Evolutionary conservation across 2,797 vertebrate species (phyloP), one percentile per base, ranked within the genome.

Genomic region (Serranus cabrilla): DNA sequence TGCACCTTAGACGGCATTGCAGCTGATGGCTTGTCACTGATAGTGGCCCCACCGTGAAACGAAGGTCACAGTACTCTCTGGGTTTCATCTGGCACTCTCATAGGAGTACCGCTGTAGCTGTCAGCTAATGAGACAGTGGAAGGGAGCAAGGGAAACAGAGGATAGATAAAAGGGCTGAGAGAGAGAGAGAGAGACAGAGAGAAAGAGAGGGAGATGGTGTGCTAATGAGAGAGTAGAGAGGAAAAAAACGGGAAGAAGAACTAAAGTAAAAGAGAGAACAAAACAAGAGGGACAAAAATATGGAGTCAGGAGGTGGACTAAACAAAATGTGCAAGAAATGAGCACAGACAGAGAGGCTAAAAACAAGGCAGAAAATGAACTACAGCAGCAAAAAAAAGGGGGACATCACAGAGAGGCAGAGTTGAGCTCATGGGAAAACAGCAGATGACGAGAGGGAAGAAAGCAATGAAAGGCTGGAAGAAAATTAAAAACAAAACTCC

Each of bases 1-100:
- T 42, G 80, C 70, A 77, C 87, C 73, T 89, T 54, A 54, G 68
- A 86, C 43, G 39, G 54, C 87, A 84, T 71, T 83, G 83, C 54
- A 72, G 84, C 88, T 94, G 94, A 94, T 92, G 88, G 90, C 88
- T 87, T 94, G 94, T 94, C 94, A 92, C 89, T 90, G 94, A 95
- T 94, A 94, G 89, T 81, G 80, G 89, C 85, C 92, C 76, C 78
- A 45, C 72, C 68, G 64, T 88, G 88, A 91, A 84, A 81, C 79
- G 79, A 94, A 95, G 93, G 94, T 95, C 94, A 94, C 82, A 37
- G 80, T 25, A 70, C 85, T 89, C 83, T 89, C 78, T 51, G 86
- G 86, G 87, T 93, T 92, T 94, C 92, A 94, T 92, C 87, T 90
- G 89, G 84, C 83, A 80, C 89, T 88, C 90, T 94, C 90, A 82